These are phyloP conservation scores for Drosophila kanekoi DNA, from an alignment of 2,888 invertebrate species.

Conservation along the genomic window DNA sequence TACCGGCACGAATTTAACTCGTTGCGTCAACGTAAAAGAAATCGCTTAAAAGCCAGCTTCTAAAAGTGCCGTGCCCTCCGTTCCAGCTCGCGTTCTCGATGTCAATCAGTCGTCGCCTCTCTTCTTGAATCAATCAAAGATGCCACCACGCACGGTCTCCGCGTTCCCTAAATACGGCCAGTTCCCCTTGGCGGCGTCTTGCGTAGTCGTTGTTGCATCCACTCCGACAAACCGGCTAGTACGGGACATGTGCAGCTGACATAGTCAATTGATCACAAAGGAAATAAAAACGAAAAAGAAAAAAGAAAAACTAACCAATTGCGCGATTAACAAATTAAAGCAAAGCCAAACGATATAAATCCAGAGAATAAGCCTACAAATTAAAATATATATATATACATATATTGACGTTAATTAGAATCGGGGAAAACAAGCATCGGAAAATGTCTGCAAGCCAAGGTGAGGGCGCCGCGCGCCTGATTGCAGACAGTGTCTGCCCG, in stretches of 20 bases:
- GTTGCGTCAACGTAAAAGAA: constrained; percentile 48
- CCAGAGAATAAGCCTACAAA: background rate
- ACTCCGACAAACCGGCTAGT: background rate
- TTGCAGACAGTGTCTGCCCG: constrained; percentile 2
- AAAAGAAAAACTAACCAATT: background rate
- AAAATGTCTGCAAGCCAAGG: constrained; percentile 35
- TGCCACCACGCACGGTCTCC: constrained; percentile 18
- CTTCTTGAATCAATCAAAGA: constrained; percentile 23
- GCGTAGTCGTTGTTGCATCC: too few species aligned
- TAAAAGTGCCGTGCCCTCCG: background rate
- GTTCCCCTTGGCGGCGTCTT: background rate
- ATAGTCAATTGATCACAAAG: constrained; percentile 1
- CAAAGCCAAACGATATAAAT: background rate
- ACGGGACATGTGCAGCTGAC: constrained; percentile 55
- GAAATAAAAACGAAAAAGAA: constrained; percentile 1
- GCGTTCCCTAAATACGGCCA: constrained; percentile 1
- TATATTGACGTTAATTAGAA: too few species aligned
- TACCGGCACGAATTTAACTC: constrained; percentile 10
- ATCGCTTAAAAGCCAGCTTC: constrained; percentile 54
- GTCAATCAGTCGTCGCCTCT: background rate
- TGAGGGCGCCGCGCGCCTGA: constrained; percentile 9
- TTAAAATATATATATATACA: too few species aligned
- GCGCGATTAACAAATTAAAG: background rate
- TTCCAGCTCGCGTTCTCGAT: background rate
- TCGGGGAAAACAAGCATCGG: too few species aligned